Evolutionary conservation across 2,888 invertebrate species (phyloP).

Genomic region (Escarpia spicata): DNA sequence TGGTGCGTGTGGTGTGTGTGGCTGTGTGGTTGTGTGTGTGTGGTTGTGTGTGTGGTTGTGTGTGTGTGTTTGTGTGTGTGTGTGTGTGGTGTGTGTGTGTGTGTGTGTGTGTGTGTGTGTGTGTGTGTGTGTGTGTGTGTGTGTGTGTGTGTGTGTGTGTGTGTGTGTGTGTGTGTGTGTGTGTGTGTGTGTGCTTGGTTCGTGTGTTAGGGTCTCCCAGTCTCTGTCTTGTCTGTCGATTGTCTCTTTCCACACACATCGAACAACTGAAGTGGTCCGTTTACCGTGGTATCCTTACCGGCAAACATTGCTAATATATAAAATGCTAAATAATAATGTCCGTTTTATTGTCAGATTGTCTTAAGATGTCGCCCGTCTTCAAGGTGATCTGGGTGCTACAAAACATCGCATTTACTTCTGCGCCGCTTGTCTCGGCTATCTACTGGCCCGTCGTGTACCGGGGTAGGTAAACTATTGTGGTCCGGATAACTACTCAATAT

Average conservation of each 20-base stretch:
- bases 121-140: slow-evolving; percentile 20
- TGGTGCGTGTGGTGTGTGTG: too few species aligned
- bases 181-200: neutral
- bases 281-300: too few species aligned
- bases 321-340: neutral
- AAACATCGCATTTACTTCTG: slow-evolving; percentile 34
- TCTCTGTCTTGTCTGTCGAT: neutral
- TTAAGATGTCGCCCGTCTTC: neutral
- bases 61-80: neutral
- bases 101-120: neutral
- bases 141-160: slow-evolving; percentile 20
- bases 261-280: too few species aligned
- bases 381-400: neutral
- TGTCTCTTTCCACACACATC: neutral
- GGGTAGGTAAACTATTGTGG: neutral
- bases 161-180: neutral
- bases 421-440: slow-evolving; percentile 32
- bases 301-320: too few species aligned
- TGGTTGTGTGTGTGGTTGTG: neutral
- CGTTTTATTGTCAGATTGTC: neutral
- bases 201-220: neutral
- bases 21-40: neutral
- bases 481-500: neutral
- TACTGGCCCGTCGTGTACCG: slow-evolving; percentile 19
- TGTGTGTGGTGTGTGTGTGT: slow-evolving; percentile 17